Percentiles rank a stretch among this genome's conserved stretches.
phyloP scores from a whole-genome alignment of 2,797 vertebrate species.

The Eutrigla gurnardus region DNA sequence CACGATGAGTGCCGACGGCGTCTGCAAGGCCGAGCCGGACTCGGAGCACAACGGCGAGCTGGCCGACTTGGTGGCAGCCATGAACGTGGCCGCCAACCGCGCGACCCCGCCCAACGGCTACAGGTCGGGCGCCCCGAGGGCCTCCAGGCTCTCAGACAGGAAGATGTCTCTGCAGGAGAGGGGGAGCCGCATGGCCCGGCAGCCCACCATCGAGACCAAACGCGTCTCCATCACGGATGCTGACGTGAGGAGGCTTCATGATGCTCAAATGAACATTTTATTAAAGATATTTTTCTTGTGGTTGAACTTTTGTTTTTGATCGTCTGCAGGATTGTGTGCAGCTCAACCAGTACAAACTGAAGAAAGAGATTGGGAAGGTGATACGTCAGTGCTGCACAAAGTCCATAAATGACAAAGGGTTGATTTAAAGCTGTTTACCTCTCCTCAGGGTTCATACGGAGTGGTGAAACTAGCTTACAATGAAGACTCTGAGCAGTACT shows the following conservation, averaged over 20 bases:
- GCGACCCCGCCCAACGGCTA: slow-evolving; percentile 71
- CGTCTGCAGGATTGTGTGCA: slow-evolving; percentile 90
- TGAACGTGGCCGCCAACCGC: slow-evolving; percentile 82
- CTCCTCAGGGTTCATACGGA: slow-evolving; percentile 91
- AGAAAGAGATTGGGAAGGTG: slow-evolving; percentile 96
- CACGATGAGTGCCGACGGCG: slow-evolving; percentile 69
- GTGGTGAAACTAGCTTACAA: slow-evolving; percentile 96
- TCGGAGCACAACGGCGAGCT: slow-evolving; percentile 83
- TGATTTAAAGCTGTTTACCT: not conserved
- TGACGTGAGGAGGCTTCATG: slow-evolving; percentile 80
- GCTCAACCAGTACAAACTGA: slow-evolving; percentile 95
- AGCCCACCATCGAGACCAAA: slow-evolving; percentile 94
- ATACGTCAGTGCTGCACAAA: not conserved
- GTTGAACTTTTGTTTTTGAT: not conserved
- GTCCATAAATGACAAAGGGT: not conserved
- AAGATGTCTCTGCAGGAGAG: slow-evolving; percentile 95
- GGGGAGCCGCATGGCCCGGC: slow-evolving; percentile 83
- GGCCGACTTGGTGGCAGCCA: slow-evolving; percentile 90
- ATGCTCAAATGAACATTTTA: not conserved
- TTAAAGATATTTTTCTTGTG: not conserved
- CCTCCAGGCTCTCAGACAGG: slow-evolving; percentile 82
- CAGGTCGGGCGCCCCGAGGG: slow-evolving; percentile 70
- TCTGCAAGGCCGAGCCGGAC: slow-evolving; percentile 70
- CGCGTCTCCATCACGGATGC: slow-evolving; percentile 92
- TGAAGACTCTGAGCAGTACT: slow-evolving; percentile 92